Conservation (phyloP, 2,113 vertebrate genomes). For the Ptilorrhoa leucosticta region DNA sequence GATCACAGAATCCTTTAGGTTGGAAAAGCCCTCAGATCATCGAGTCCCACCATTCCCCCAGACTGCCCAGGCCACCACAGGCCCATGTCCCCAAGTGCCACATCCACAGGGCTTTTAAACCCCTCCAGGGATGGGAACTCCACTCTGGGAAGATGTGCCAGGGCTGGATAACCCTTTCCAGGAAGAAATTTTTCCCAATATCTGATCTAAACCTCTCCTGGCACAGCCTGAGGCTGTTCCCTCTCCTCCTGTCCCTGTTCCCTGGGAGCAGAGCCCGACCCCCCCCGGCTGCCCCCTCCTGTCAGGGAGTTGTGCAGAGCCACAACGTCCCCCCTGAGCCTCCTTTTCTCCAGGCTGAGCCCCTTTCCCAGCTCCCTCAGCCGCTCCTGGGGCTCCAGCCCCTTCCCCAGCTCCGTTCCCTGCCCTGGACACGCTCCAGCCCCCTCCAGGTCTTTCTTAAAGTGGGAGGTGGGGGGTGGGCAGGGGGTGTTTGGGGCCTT, state of each 20-base stretch:
- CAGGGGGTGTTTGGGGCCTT: not conserved
- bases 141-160: not conserved
- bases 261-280: not conserved
- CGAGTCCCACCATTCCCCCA: not conserved
- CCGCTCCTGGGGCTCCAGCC: not conserved
- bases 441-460: not conserved
- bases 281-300: not conserved
- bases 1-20: not conserved
- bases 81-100: rapidly evolving
- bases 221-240: not conserved
- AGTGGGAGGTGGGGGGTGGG: no score
- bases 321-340: not conserved
- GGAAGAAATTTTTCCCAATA: rapidly evolving
- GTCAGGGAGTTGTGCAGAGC: not conserved
- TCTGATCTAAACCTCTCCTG: rapidly evolving
- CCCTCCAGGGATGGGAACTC: no score
- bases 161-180: rapidly evolving
- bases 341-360: not conserved
- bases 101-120: rapidly evolving
- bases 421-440: not conserved
- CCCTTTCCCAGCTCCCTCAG: not conserved
- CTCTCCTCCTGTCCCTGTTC: not conserved
- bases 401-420: not conserved
- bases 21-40: not conserved
- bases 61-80: not conserved